Evolutionary conservation across 2,888 invertebrate genomes (phyloP).

Genomic region (Brachynemurus nebulosus): DNA sequence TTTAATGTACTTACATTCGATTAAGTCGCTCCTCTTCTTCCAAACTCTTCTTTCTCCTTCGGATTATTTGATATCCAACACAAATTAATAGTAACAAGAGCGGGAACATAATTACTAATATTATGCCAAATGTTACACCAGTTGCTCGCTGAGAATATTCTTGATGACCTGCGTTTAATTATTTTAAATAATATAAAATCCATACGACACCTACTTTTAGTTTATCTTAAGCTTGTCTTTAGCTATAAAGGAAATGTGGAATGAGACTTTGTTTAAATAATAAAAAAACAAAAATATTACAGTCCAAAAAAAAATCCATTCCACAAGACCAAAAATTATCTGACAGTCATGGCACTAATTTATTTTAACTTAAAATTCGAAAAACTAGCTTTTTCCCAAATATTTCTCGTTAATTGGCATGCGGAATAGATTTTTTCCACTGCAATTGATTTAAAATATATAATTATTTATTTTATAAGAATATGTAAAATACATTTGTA

Average conservation of each 20-base stretch:
- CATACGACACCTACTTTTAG: background rate
- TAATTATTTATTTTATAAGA: conserved; percentile 17
- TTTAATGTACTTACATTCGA: background rate
- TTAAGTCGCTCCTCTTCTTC: conserved; percentile 21
- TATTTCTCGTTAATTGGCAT: conserved; percentile 24
- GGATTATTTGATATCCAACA: conserved; percentile 26
- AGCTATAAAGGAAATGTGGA: background rate
- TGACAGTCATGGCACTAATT: conserved; percentile 6
- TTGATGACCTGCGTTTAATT: conserved; percentile 46
- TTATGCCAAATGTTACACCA: conserved; percentile 63
- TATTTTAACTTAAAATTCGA: conserved; percentile 8
- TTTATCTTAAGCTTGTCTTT: background rate
- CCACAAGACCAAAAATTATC: conserved; percentile 4
- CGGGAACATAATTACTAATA: conserved; percentile 63
- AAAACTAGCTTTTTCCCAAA: no score
- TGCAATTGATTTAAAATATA: conserved; percentile 8
- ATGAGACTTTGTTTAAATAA: background rate
- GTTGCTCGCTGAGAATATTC: conserved; percentile 65
- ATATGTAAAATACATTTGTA: conserved; percentile 9
- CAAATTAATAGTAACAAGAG: conserved; percentile 50
- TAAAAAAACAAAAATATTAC: background rate
- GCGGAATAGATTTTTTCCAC: conserved; percentile 25
- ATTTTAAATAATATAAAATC: background rate
- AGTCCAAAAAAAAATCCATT: conserved; percentile 11
- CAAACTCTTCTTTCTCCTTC: conserved; percentile 22